These are phyloP conservation scores for Microtus agrestis DNA, from an alignment of 2,797 vertebrate species.

Conservation along the genomic window DNA sequence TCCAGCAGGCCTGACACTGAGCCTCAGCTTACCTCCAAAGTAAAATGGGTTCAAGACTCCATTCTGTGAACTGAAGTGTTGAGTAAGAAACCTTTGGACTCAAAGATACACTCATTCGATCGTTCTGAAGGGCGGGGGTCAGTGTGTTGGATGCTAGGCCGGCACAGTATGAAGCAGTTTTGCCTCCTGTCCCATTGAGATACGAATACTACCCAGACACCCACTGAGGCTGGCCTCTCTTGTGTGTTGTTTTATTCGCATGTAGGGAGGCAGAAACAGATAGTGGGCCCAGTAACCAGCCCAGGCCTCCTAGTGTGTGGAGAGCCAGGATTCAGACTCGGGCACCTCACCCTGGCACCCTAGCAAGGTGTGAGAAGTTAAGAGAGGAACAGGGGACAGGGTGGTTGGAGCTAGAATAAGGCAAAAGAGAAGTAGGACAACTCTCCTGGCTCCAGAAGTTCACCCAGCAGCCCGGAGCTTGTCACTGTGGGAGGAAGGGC, in stretches of 20 bases:
- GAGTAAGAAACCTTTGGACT: not conserved
- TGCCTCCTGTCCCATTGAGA: not conserved
- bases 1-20: not conserved
- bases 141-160: not conserved
- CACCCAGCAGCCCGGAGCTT: not conserved
- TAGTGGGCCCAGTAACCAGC: not conserved
- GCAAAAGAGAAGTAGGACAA: not conserved
- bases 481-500: rapidly evolving
- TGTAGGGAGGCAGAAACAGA: not conserved
- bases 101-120: rapidly evolving
- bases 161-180: not conserved
- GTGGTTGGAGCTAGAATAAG: not conserved
- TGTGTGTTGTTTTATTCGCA: not conserved
- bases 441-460: not conserved
- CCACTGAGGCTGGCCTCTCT: not conserved
- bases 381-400: not conserved
- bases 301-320: not conserved
- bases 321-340: not conserved
- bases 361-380: not conserved
- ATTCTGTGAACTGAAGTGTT: not conserved
- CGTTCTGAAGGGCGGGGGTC: not conserved
- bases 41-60: not conserved
- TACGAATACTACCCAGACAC: not conserved
- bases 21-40: not conserved
- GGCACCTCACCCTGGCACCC: not conserved